Evolutionary conservation across 2,113 vertebrate species (phyloP), one percentile per base, ranked within the genome.

Genomic region (Podarcis cretensis): DNA sequence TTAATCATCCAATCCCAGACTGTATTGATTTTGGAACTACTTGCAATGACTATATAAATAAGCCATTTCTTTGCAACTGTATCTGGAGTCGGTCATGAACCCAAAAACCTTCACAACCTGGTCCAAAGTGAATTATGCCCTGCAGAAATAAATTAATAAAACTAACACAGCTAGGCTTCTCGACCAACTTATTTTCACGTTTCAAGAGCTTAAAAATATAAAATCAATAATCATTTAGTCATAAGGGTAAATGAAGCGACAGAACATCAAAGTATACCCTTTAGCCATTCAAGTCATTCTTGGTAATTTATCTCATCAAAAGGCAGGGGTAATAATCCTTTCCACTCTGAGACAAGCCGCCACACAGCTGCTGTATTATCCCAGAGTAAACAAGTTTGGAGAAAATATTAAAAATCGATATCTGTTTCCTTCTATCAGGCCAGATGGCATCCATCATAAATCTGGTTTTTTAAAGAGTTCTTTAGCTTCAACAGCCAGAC

Each of bases 191-290:
- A 97, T 97, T 98, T 98, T 98, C 97, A 97, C 97, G 94, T 98
- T 98, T 98, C 97, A 96, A 97, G 97, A 97, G 97, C 93, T 97
- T 97, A 97, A 97, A 97, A 98, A 98, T 98, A 97, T 97, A 97
- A 98, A 98, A 99, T 98, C 98, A 98, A 98, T 98, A 98, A 98
- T 98, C 97, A 98, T 99, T 99, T 98, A 98, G 98, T 98, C 97
- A 97, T 98, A 97, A 98, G 97, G 97, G 97, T 97, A 98, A 98
- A 98, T 98, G 97, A 98, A 98, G 97, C 96, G 93, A 97, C 97
- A 97, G 97, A 97, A 98, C 97, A 98, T 98, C 97, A 98, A 97
- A 97, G 97, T 96, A 93, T 98, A 97, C 97, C 97, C 97, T 97
- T 97, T 97, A 98, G 98, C 97, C 96, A 98, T 97, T 98, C 96